Base-by-base conservation (phyloP, 1,140 invertebrate species). In the Brachionus rubens region DNA sequence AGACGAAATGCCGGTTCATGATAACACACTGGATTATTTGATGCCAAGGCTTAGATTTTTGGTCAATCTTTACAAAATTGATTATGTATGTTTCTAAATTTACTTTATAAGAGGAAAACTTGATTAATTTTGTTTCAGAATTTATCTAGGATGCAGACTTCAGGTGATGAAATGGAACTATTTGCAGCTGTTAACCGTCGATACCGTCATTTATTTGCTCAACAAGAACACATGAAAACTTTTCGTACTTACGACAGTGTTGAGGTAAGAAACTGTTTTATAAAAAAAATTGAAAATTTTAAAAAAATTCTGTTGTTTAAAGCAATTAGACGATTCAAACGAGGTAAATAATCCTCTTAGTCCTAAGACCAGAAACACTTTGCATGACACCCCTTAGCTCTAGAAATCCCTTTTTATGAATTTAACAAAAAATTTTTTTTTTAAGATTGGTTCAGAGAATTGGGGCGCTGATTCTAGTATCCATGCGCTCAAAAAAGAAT, bases 111-210 rank as follows among this genome's bases (percentile, higher is more conserved):
- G n/a, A n/a, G n/a, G n/a, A n/a, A n/a, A n/a, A n/a, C n/a, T n/a
- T n/a, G n/a, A n/a, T n/a, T n/a, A n/a, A n/a, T n/a, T n/a, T n/a
- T n/a, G n/a, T n/a, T n/a, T n/a, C n/a, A 83, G 82, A 81, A 84
- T 77, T 54, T 83, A 14, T 80, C 80, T 16, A 78, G 77, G n/a
- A 80, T 84, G 21, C 76, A 79, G 24, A 81, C 78, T 56, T 79
- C 80, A 21, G 81, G 82, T 36, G 82, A 85, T 77, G 83, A 85
- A 77, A 85, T 85, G 83, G 83, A 85, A 77, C 78, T 85, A 77
- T 85, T 81, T 79, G 82, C 81, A 28, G 79, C 79, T 1, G 80
- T 85, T 6, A 82, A 81, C 70, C 77, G 82, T 19, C 82, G 81
- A 72, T 85, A 83, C 72, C 80, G 80, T 46, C 77, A 79, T 0